These are phyloP conservation scores for Tokudaia tokunoshimensis DNA, from an alignment of 2,797 vertebrate species.

Conservation along the genomic window DNA sequence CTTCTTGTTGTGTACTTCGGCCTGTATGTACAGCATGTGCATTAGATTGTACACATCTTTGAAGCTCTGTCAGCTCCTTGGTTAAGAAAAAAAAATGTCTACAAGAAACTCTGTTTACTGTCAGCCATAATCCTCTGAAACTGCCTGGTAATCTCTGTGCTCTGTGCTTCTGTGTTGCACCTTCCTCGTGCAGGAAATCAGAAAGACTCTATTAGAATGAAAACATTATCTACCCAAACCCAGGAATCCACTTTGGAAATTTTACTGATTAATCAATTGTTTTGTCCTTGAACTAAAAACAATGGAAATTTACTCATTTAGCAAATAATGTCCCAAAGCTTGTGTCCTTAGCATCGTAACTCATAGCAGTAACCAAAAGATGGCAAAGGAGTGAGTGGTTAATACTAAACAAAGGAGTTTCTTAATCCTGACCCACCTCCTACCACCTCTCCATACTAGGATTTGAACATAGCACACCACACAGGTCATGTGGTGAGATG, in stretches of 20 bases:
- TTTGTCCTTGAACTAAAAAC: neutral
- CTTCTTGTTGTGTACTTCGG: neutral
- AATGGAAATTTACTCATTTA: neutral
- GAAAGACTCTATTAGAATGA: neutral
- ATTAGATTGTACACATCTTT: neutral
- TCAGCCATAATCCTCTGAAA: neutral
- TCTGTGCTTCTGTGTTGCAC: neutral
- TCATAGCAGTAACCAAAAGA: neutral
- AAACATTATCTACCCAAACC: neutral
- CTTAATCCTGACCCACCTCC: neutral
- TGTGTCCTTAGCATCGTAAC: neutral
- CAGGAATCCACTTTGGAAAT: neutral
- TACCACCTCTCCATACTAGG: too few relatives aligned
- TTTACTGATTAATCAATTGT: neutral
- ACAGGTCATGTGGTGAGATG: neutral
- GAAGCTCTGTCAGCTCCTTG: neutral
- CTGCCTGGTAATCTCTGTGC: neutral
- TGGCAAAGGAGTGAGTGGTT: neutral
- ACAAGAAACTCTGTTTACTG: neutral
- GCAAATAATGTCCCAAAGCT: neutral
- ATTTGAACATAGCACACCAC: neutral
- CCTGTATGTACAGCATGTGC: neutral
- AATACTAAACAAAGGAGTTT: neutral
- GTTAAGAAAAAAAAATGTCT: neutral
- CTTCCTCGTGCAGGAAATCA: neutral